These are phyloP conservation scores for Podargus strigoides DNA, from an alignment of 2,797 vertebrate genomes.

Conservation along the genomic window DNA sequence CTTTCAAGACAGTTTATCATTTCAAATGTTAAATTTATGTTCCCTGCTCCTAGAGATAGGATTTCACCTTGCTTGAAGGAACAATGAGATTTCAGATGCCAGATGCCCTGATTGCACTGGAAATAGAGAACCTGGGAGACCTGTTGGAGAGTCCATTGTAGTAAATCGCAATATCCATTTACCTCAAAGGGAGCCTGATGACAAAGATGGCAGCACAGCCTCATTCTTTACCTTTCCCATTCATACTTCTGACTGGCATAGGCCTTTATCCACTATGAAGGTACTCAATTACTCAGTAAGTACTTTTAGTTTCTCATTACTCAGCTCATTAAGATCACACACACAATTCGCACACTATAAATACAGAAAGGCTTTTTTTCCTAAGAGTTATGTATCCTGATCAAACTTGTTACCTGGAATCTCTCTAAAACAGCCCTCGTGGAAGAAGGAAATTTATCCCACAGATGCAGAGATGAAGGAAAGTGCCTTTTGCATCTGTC, in stretches of 20 bases:
- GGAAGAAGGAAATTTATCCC: background rate
- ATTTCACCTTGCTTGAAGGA: background rate
- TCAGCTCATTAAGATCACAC: background rate
- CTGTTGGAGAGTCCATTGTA: background rate
- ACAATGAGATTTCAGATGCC: background rate
- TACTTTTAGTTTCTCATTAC: background rate
- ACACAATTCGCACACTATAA: background rate
- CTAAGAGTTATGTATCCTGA: background rate
- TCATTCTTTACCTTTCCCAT: background rate
- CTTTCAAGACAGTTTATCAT: background rate
- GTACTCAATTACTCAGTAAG: background rate
- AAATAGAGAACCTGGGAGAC: background rate
- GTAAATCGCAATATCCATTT: background rate
- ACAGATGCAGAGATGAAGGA: background rate
- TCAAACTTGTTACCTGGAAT: background rate
- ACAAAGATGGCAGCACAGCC: fast-evolving
- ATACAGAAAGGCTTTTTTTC: background rate
- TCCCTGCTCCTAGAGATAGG: background rate
- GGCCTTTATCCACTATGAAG: background rate
- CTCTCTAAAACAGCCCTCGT: background rate
- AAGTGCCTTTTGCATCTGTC: background rate
- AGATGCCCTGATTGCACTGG: fast-evolving
- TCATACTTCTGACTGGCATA: background rate
- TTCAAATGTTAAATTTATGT: background rate
- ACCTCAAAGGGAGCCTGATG: background rate